Conservation (phyloP, 2,797 vertebrate genomes). For the Paramormyrops hopkinsi region DNA sequence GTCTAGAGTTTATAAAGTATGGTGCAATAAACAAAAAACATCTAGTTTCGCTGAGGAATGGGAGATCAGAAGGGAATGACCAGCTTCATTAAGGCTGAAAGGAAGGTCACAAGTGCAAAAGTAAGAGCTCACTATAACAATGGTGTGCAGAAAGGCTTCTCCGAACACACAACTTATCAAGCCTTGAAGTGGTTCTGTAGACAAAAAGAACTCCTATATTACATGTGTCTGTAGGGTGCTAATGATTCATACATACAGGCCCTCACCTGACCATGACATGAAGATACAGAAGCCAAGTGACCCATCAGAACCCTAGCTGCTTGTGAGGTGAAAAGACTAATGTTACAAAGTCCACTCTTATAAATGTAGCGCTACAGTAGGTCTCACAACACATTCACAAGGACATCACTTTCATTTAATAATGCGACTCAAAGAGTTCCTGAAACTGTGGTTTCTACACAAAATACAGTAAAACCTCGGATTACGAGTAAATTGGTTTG, state of each 20-base stretch:
- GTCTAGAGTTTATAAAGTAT: not conserved
- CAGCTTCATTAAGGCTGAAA: not conserved
- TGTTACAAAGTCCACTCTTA: not conserved
- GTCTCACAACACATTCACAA: not conserved
- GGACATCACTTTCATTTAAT: not conserved
- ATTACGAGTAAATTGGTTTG: too few species aligned
- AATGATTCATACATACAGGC: not conserved
- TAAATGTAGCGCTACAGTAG: not conserved
- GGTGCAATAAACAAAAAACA: not conserved
- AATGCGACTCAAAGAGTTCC: not conserved
- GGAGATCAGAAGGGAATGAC: not conserved
- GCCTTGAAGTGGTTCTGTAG: not conserved
- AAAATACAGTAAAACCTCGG: not conserved
- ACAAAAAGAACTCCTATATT: not conserved
- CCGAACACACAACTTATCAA: not conserved
- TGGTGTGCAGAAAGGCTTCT: not conserved
- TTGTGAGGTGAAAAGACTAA: not conserved
- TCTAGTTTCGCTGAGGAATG: not conserved
- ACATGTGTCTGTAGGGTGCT: not conserved
- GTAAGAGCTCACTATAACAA: not conserved
- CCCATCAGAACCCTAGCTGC: not conserved
- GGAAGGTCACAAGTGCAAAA: not conserved
- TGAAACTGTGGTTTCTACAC: not conserved
- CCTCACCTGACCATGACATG: not conserved
- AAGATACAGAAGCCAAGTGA: not conserved